Evolutionary conservation across 2,113 vertebrate species (phyloP), one percentile per base, ranked within the genome.

Genomic region (Pelusios castaneus): DNA sequence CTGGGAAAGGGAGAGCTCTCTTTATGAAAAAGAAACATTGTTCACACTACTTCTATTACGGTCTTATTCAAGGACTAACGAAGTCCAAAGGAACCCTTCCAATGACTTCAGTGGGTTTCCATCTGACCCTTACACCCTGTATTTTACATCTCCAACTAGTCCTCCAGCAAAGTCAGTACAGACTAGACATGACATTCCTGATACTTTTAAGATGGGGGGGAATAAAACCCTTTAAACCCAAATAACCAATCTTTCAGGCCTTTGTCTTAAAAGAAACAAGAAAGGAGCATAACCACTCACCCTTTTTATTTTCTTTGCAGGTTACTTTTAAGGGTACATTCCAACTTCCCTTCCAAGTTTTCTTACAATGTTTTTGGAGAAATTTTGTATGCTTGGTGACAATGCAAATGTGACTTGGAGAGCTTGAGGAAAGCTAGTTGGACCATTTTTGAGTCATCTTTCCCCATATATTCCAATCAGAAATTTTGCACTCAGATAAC

Each of bases 61-160:
- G 38, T n/a, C 38, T 85, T 47, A 31, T 38, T 21, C 0, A 2
- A 94, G 13, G 13, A 25, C 77, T 89, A 16, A 0, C 0, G 55
- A 54, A 38, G 91, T 2, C 17, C 2, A 85, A 84, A 89, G 34
- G 83, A 77, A 84, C 24, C 83, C 80, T 45, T 82, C 8, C 29
- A 25, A 3, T 84, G 34, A 86, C 14, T 2, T 73, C 38, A 58
- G 75, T 24, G n/a, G 49, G 10, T 58, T 13, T 89, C 21, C 95
- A 84, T 90, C 80, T 51, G 90, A 82, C 7, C 51, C 87, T 6
- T 5, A 60, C 19, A 77, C 49, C 10, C 31, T 0, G 0, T 25
- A 73, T 80, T 77, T 84, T 45, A 67, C 16, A 31, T 17, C 82
- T 63, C 73, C 14, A 82, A 1, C 56, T 78, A 63, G 41, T 41